phyloP scores from a whole-genome alignment of 2,113 vertebrate genomes.

The Gorsachius goisagi region DNA sequence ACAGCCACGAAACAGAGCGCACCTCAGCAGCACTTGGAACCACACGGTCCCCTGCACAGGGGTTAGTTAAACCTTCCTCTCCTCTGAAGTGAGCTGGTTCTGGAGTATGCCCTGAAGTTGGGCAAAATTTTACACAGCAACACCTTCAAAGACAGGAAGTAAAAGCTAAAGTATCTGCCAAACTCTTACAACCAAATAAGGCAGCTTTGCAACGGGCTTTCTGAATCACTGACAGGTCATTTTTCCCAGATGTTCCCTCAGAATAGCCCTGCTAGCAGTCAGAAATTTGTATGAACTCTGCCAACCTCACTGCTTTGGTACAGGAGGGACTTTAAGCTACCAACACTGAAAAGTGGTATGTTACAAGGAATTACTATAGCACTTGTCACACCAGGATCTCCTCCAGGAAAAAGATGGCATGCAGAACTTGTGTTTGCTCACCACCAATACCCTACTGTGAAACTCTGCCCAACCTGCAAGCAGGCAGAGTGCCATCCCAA shows the following conservation, averaged over 20 bases:
- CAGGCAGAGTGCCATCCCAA: constrained; percentile 62
- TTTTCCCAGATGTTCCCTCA: neutral
- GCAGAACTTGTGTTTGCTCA: constrained; percentile 35
- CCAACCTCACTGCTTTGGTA: neutral
- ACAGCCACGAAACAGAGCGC: neutral
- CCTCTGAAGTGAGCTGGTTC: neutral
- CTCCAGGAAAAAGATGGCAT: constrained; percentile 59
- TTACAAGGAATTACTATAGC: neutral
- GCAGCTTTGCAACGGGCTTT: neutral
- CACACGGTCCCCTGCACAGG: neutral
- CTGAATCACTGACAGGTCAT: neutral
- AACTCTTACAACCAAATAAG: neutral
- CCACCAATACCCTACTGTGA: constrained; percentile 26
- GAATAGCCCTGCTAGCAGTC: neutral
- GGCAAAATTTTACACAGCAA: neutral
- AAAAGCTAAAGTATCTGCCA: neutral
- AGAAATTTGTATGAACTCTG: neutral
- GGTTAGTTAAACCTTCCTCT: neutral
- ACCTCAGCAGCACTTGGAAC: neutral
- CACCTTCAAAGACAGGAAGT: neutral
- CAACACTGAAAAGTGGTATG: neutral
- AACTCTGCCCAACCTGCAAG: constrained; percentile 49
- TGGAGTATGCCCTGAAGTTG: neutral
- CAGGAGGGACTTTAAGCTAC: neutral
- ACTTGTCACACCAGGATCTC: constrained; percentile 28